Conservation (phyloP, 2,888 invertebrate genomes). For the Scelioninae gen. 2 region DNA sequence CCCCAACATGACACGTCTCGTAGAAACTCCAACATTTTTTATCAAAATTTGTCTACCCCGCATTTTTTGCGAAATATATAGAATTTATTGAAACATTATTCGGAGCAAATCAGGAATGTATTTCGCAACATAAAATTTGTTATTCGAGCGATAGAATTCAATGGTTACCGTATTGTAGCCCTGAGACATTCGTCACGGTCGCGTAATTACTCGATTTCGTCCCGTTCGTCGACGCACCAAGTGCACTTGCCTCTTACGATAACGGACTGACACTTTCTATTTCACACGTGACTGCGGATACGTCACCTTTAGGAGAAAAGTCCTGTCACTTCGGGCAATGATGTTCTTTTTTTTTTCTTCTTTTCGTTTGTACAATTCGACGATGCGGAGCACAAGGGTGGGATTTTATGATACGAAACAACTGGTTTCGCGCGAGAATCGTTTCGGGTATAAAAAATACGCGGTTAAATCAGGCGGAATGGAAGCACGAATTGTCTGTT, state of each 20-base stretch:
- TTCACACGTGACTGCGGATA: constrained; percentile 35
- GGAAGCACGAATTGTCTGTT: constrained; percentile 1
- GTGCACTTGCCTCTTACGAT: constrained; percentile 7
- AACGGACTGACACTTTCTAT: constrained; percentile 31
- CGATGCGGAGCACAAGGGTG: constrained; percentile 19
- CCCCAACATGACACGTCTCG: too few relatives aligned
- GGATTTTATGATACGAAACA: constrained; percentile 21
- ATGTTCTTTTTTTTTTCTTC: too few relatives aligned
- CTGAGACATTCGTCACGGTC: constrained; percentile 11
- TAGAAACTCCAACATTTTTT: too few relatives aligned
- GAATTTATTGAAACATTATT: too few relatives aligned
- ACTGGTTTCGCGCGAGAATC: constrained; percentile 11
- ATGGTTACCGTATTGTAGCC: constrained; percentile 10
- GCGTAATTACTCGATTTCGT: constrained; percentile 35
- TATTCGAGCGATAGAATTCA: too few relatives aligned
- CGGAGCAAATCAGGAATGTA: too few relatives aligned
- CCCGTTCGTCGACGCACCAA: constrained; percentile 8
- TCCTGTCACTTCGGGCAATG: constrained; percentile 10
- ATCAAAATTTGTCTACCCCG: too few relatives aligned
- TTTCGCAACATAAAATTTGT: too few relatives aligned
- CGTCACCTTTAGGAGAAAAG: constrained; percentile 23
- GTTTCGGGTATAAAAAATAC: constrained; percentile 6
- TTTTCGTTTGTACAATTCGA: constrained; percentile 20
- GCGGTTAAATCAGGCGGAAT: constrained; percentile 1
- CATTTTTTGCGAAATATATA: too few relatives aligned